These are phyloP conservation scores for Rallus crepitans DNA, from an alignment of 2,797 vertebrate genomes.

Conservation along the genomic window DNA sequence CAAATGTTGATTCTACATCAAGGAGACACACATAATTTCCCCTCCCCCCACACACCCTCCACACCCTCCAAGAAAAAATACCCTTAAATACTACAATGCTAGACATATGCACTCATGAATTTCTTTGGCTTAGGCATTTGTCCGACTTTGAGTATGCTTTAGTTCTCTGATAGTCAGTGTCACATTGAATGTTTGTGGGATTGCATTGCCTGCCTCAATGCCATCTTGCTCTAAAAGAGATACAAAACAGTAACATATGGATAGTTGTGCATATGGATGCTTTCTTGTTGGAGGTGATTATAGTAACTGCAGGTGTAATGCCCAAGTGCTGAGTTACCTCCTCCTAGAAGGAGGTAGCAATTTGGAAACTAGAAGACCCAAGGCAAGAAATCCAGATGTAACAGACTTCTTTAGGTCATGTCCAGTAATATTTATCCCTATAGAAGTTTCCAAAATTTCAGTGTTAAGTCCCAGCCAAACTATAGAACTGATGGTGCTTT, in stretches of 20 bases:
- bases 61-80: too few species aligned
- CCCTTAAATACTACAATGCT: too few species aligned
- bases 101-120: not conserved
- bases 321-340: not conserved
- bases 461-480: not conserved
- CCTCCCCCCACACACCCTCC: too few species aligned
- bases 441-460: not conserved
- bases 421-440: not conserved
- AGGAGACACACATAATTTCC: not conserved
- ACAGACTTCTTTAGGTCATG: not conserved
- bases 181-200: not conserved
- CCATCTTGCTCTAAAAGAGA: not conserved
- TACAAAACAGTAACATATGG: not conserved
- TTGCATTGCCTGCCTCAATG: not conserved
- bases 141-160: not conserved
- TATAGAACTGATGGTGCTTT: not conserved
- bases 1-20: not conserved
- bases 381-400: not conserved
- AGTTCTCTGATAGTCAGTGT: not conserved
- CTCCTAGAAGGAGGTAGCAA: not conserved
- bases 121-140: not conserved
- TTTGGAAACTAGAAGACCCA: not conserved
- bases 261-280: not conserved
- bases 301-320: fast-evolving
- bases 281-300: not conserved